Conservation (phyloP, 1,140 invertebrate genomes). For the Hydropsyche tenuis region DNA sequence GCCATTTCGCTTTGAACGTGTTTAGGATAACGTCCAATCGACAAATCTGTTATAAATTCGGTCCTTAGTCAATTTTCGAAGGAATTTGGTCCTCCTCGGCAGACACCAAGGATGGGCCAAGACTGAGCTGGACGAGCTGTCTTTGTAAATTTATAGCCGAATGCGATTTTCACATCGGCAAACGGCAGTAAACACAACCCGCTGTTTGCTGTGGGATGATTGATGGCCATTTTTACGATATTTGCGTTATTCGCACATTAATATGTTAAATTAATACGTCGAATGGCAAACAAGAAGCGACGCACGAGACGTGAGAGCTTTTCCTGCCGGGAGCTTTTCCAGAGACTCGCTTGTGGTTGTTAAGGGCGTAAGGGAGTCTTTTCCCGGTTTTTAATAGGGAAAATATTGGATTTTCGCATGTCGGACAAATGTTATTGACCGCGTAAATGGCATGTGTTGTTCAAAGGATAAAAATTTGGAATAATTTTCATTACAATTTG, state of each 20-base stretch:
- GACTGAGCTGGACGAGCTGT: background rate
- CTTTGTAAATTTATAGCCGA: constrained; percentile 29
- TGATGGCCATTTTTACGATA: constrained; percentile 27
- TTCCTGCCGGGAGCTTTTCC: too few relatives aligned
- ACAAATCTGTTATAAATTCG: background rate
- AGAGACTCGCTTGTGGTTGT: too few relatives aligned
- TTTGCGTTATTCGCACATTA: constrained; percentile 13
- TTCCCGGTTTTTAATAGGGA: too few relatives aligned
- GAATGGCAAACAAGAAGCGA: too few relatives aligned
- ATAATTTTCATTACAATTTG: too few relatives aligned
- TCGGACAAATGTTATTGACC: too few relatives aligned
- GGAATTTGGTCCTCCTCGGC: background rate
- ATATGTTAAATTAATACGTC: background rate
- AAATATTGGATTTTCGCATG: too few relatives aligned
- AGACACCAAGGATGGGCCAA: constrained; percentile 19
- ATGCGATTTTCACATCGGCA: background rate
- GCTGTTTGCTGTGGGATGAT: constrained; percentile 18
- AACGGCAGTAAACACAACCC: background rate
- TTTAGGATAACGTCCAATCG: background rate
- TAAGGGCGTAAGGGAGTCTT: too few relatives aligned
- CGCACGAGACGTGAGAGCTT: too few relatives aligned
- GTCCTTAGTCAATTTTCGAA: background rate
- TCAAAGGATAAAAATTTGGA: too few relatives aligned
- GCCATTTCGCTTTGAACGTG: background rate
- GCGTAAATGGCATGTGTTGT: too few relatives aligned